Evolutionary conservation across 2,113 vertebrate genomes (phyloP).

Genomic region (Microcebus griseorufus): DNA sequence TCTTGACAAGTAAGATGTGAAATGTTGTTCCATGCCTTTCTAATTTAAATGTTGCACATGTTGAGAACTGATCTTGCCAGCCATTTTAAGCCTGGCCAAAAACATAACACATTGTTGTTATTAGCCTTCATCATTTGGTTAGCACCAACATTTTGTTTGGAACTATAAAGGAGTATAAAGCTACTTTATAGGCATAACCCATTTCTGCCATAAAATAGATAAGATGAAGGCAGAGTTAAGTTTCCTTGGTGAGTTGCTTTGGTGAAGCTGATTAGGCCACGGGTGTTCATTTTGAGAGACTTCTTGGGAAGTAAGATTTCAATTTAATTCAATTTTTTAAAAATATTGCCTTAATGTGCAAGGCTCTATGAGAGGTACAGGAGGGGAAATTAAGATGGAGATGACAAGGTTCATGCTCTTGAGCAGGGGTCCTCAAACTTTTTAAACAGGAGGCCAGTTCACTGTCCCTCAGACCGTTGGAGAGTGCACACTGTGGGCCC

Average conservation of each 20-base stretch:
- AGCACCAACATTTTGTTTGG: slow-evolving; percentile 72
- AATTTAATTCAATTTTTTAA: background rate
- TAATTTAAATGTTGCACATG: slow-evolving; percentile 78
- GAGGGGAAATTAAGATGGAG: background rate
- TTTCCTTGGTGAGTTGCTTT: slow-evolving; percentile 43
- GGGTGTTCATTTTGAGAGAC: background rate
- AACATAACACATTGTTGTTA: slow-evolving; percentile 71
- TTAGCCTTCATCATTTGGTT: slow-evolving; percentile 65
- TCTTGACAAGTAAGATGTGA: slow-evolving; percentile 76
- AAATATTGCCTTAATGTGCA: background rate
- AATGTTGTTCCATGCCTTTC: slow-evolving; percentile 79
- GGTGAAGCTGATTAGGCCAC: background rate
- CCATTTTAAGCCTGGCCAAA: slow-evolving; percentile 71
- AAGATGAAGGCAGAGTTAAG: background rate
- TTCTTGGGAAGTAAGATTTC: slow-evolving; percentile 7
- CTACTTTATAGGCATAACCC: slow-evolving; percentile 52
- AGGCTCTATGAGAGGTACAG: background rate
- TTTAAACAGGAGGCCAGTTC: too few species aligned
- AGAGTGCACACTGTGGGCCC: too few species aligned
- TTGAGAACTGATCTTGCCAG: slow-evolving; percentile 71
- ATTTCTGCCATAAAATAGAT: slow-evolving; percentile 37
- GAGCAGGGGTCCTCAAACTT: background rate
- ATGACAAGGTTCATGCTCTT: background rate
- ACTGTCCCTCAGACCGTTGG: too few species aligned
- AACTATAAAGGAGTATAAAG: slow-evolving; percentile 53